A percentile compares a stretch with the other conserved stretches of the same genome.
phyloP scores from a whole-genome alignment of 2,113 vertebrate genomes.

The Megalops atlanticus region DNA sequence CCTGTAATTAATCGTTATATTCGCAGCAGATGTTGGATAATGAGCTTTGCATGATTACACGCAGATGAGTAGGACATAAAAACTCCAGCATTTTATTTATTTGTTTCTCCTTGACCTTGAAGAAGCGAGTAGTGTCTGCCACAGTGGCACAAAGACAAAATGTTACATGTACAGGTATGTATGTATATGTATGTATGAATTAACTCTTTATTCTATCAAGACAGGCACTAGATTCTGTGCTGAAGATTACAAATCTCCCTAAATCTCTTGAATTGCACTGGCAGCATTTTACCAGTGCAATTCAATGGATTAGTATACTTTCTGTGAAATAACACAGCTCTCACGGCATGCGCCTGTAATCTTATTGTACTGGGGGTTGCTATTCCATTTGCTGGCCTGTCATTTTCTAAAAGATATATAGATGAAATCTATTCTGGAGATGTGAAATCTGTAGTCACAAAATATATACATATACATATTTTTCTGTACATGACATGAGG shows the following conservation, averaged over 20 bases:
- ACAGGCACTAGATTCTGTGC: slow-evolving; percentile 11
- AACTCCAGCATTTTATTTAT: not conserved
- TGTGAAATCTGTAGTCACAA: not conserved
- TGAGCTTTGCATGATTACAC: slow-evolving; percentile 18
- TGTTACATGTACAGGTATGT: not conserved
- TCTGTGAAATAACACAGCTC: slow-evolving; percentile 4
- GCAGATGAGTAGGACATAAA: not conserved
- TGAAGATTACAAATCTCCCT: not conserved
- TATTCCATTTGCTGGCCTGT: not conserved
- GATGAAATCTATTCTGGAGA: not conserved
- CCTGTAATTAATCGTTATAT: slow-evolving; percentile 17
- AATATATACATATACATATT: not conserved
- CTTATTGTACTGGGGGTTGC: not conserved
- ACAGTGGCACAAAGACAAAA: not conserved
- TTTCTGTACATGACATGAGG: not conserved
- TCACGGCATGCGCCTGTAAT: not conserved
- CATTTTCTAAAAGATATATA: not conserved
- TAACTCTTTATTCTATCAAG: not conserved
- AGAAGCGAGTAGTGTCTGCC: not conserved
- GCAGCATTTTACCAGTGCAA: not conserved
- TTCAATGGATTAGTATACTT: not conserved
- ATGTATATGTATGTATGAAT: not conserved
- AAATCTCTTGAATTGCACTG: not conserved
- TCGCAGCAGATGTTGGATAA: not conserved
- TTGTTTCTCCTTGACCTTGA: slow-evolving; percentile 1